Base-by-base conservation (phyloP, 2,888 invertebrate species). In the Philhelius pedissequus region DNA sequence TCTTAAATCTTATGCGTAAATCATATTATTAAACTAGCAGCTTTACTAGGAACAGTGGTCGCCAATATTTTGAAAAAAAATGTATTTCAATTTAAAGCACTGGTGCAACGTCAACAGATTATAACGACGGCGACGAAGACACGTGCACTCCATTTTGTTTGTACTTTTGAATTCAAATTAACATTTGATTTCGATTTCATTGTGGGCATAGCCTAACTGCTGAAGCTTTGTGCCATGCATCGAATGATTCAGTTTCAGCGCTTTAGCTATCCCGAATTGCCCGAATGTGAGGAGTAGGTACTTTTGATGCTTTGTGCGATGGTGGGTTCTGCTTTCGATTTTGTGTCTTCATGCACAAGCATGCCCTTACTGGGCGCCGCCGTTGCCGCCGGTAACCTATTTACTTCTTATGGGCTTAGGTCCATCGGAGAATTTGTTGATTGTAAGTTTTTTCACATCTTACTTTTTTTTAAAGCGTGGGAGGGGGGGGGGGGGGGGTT, bases 351-450 rank as follows among this genome's bases (percentile, higher is more conserved):
- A 75, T 79, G 84, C 84, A 84, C 84, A 80, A 84, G 79, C 58
- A 80, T 84, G 84, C 84, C 84, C 84, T 84, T 80, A 79, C 75
- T 84, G 84, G 84, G 84, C 66, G 84, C 82, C 25, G 25, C 25
- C 25, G 25, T 5, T 5, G 5, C 82, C 62, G 77, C 83, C 66
- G 75, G 79, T 75, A 84, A 84, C 84, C 84, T 84, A 84, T 84
- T 75, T 84, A 84, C 84, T 80, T 84, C 76, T 84, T 84, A 84
- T 84, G 84, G 79, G 71, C 84, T 66, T 75, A 80, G 84, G 84
- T 84, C 80, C 80, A 80, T 80, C 75, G 71, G 30, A 40, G 84
- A 84, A 84, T 84, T 84, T 84, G 84, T 84, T 84, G 38, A 70
- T 84, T 79, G 75, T 84, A 68, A 76, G 70, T 70, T 73, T 75